Percentiles rank a stretch among this genome's conserved stretches.
Evolutionary conservation across 1,140 invertebrate genomes (phyloP).

Genomic region (Mya arenaria): DNA sequence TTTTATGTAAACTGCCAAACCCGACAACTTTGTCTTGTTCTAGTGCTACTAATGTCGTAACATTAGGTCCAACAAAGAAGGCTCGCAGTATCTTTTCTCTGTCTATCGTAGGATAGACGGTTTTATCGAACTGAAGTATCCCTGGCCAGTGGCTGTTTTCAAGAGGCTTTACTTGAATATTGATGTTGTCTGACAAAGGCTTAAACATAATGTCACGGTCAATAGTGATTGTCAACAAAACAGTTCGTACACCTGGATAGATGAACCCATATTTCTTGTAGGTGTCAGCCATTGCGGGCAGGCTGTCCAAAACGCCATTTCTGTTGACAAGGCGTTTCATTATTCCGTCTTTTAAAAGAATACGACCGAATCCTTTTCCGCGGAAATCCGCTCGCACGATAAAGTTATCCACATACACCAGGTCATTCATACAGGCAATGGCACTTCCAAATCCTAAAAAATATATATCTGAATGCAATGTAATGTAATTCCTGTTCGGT

Average conservation of each 20-base stretch:
- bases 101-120: slow-evolving; percentile 25
- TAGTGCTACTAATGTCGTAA: slow-evolving; percentile 2
- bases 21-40: slow-evolving; percentile 4
- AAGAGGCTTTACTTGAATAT: not conserved
- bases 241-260: not conserved
- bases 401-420: slow-evolving; percentile 33
- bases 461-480: too few relatives aligned
- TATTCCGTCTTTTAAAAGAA: slow-evolving; percentile 14
- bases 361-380: slow-evolving; percentile 6
- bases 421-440: too few relatives aligned
- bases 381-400: slow-evolving; percentile 35
- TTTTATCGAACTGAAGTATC: slow-evolving; percentile 10
- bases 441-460: too few relatives aligned
- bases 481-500: too few relatives aligned
- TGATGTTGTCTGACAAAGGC: slow-evolving; percentile 9
- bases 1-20: slow-evolving; percentile 24
- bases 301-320: slow-evolving; percentile 20
- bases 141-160: slow-evolving; percentile 2
- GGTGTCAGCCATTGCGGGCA: slow-evolving; percentile 6
- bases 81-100: slow-evolving; percentile 7
- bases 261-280: slow-evolving; percentile 16
- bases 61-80: not conserved
- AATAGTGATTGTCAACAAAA: not conserved
- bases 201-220: too few relatives aligned
- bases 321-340: not conserved